These are phyloP conservation scores for Hippolais icterina DNA, from an alignment of 2,113 vertebrate genomes.

Conservation along the genomic window DNA sequence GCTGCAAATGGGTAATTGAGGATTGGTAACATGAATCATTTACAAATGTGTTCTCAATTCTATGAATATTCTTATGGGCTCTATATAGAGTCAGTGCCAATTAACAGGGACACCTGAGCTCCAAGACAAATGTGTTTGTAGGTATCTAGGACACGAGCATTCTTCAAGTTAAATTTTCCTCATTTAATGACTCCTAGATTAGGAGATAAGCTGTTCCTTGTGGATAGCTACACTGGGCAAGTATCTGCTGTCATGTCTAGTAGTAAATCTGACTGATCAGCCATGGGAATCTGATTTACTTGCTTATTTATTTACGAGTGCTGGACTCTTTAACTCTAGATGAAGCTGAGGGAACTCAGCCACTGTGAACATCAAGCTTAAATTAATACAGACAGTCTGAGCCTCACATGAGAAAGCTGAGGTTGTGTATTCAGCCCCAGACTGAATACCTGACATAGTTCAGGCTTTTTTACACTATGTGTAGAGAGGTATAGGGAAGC, in stretches of 20 bases:
- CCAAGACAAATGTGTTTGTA: not conserved
- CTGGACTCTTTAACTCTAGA: not conserved
- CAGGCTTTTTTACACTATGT: not conserved
- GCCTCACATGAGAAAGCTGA: not conserved
- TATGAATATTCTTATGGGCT: slow-evolving; percentile 19
- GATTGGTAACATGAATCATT: slow-evolving; percentile 25
- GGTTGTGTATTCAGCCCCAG: not conserved
- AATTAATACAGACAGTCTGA: not conserved
- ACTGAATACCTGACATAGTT: not conserved
- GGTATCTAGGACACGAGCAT: not conserved
- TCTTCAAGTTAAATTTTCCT: not conserved
- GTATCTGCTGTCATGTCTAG: not conserved
- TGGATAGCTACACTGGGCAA: not conserved
- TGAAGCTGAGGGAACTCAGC: not conserved
- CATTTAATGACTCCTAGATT: not conserved
- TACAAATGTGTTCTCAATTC: not conserved
- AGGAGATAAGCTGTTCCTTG: not conserved
- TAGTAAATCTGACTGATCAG: not conserved
- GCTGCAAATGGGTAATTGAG: slow-evolving; percentile 28
- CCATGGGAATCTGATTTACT: not conserved
- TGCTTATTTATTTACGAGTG: not conserved
- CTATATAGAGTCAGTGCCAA: not conserved
- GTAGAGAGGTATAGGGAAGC: not conserved
- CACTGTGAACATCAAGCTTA: not conserved
- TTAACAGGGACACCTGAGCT: slow-evolving; percentile 5